Percentiles rank a stretch among this genome's conserved stretches.
phyloP scores from a whole-genome alignment of 2,797 vertebrate genomes.

The Schizopygopsis pylzovi region DNA sequence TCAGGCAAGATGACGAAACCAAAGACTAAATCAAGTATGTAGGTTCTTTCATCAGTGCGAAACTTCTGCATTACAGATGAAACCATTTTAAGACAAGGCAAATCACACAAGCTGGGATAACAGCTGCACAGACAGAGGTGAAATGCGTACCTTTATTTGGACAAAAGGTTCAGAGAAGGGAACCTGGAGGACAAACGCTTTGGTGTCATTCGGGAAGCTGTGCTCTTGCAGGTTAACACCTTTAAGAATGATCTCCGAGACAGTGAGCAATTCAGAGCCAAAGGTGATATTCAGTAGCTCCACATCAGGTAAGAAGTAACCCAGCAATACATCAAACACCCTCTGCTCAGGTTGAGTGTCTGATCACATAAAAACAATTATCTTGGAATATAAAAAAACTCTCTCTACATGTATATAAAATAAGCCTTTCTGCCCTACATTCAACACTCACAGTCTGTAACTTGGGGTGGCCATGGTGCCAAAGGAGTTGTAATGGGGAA shows the following conservation, averaged over 20 bases:
- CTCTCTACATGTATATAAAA: background rate
- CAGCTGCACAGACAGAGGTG: background rate
- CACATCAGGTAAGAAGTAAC: slow-evolving; percentile 41
- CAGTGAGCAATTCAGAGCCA: background rate
- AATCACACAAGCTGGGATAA: background rate
- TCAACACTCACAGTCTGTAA: slow-evolving; percentile 33
- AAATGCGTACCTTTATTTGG: background rate
- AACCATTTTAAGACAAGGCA: background rate
- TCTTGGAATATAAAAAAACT: background rate
- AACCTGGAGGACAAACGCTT: slow-evolving; percentile 22
- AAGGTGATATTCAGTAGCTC: slow-evolving; percentile 37
- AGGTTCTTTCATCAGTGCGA: slow-evolving; percentile 2
- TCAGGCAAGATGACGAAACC: slow-evolving; percentile 29
- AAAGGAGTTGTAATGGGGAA: slow-evolving; percentile 41
- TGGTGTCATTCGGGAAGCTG: slow-evolving; percentile 21
- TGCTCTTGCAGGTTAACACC: background rate
- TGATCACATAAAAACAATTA: background rate
- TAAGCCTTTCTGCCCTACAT: background rate
- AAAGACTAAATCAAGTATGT: slow-evolving; percentile 26
- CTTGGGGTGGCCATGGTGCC: background rate
- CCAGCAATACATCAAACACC: slow-evolving; percentile 28
- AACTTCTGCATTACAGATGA: slow-evolving; percentile 9
- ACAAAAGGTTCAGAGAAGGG: slow-evolving; percentile 29
- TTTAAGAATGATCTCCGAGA: background rate
- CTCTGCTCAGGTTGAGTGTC: background rate